A percentile compares a stretch with the other conserved stretches of the same genome.
phyloP scores from a whole-genome alignment of 2,113 vertebrate genomes.

The Romanogobio albipinnatus region DNA sequence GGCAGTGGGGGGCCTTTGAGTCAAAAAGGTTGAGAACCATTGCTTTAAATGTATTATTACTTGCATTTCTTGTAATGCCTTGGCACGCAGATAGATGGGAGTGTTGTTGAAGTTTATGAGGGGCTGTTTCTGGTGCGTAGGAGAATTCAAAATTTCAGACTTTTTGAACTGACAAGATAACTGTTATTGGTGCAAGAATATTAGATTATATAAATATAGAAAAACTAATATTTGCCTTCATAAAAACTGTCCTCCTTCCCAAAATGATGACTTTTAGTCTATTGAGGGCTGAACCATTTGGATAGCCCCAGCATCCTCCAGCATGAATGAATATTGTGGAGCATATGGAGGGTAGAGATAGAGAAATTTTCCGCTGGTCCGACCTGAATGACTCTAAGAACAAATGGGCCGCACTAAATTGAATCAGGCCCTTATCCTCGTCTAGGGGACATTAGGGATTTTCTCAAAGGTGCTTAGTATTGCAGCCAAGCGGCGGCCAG shows the following conservation, averaged over 20 bases:
- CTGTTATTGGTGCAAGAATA: background rate
- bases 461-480: conserved; percentile 68
- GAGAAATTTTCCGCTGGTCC: conserved; percentile 36
- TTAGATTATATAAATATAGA: background rate
- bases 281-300: background rate
- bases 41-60: background rate
- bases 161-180: background rate
- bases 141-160: background rate
- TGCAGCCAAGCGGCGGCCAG: conserved; percentile 22
- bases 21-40: too few species aligned
- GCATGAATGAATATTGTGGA: background rate
- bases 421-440: conserved; percentile 66
- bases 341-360: conserved; percentile 43
- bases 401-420: conserved; percentile 56
- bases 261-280: background rate
- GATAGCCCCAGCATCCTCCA: background rate
- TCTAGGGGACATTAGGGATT: conserved; percentile 70
- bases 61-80: background rate
- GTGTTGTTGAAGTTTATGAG: background rate
- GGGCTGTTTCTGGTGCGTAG: background rate
- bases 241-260: background rate
- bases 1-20: too few species aligned
- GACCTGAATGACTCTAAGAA: conserved; percentile 37
- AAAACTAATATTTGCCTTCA: background rate
- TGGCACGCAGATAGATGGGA: conserved; percentile 17